Evolutionary conservation across 2,797 vertebrate species (phyloP), one percentile per base, ranked within the genome.

Genomic region (Dendrocincla fuliginosa): DNA sequence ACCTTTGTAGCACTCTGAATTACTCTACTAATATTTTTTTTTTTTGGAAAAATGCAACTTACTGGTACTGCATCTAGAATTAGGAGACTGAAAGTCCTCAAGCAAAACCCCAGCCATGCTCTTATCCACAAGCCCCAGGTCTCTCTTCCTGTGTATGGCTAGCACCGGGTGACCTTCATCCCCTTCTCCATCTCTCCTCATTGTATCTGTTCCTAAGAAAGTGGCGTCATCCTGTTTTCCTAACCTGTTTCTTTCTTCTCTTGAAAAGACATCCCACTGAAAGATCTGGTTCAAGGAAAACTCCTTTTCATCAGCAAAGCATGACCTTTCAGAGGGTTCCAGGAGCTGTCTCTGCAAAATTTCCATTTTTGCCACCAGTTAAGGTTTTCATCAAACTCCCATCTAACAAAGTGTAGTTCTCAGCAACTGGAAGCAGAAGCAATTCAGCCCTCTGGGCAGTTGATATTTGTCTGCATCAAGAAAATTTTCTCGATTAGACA

Each of bases 391-490:
- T 95, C 84, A 92, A 81, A 81, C 61, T 88, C 83, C 41, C 67
- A 79, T 94, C 67, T 69, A 93, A 78, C 95, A 91, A 95, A 95
- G 28, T 87, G 88, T 93, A 49, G 57, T 79, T 91, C 94, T 95
- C 93, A 96, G 91, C 91, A 95, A 60, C 47, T 81, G 85, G 63
- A 91, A 87, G 80, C 59, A 90, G 79, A 93, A 90, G 87, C 85
- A 93, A 84, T 92, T 94, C 89, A 91, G 47, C 70, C 87, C 63
- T 79, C 67, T 94, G 76, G 89, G 92, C 92, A 93, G 82, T 84
- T 84, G 87, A 60, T 79, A 92, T 95, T 96, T 94, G 65, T 95
- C 87, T 92, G 63, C 67, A 93, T 93, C 93, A 94, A 93, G 89
- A 88, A 94, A 90, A 90, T 84, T 90, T 74, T 79, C 11, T 5